A percentile compares a stretch with the other conserved stretches of the same genome.
These are phyloP conservation scores for Poeciliopsis turneri DNA, from an alignment of 2,797 vertebrate genomes.

Conservation along the genomic window DNA sequence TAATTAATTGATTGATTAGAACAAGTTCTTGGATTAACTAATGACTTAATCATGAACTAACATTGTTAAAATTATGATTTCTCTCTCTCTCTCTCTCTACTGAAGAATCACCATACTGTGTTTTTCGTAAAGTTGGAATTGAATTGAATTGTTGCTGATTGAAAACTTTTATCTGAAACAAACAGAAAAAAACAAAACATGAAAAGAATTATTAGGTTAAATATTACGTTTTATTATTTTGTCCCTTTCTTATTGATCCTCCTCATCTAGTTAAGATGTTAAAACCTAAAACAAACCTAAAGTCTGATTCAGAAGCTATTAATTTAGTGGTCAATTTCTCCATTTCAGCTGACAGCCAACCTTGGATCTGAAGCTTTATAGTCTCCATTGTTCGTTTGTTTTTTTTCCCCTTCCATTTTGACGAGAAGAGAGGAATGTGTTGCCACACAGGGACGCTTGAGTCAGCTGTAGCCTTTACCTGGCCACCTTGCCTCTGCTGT, in stretches of 20 bases:
- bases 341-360: conserved; percentile 35
- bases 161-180: neutral
- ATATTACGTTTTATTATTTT: neutral
- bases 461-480: conserved; percentile 25
- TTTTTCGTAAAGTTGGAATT: too few species aligned
- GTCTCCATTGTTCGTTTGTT: neutral
- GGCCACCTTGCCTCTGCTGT: conserved; percentile 5
- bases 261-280: neutral
- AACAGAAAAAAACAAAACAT: neutral
- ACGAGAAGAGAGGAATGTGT: conserved; percentile 22
- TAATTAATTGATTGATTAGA: too few species aligned
- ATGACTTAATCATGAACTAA: too few species aligned
- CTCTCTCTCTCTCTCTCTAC: too few species aligned
- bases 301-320: conserved; percentile 25
- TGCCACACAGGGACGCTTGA: conserved; percentile 19
- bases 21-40: too few species aligned
- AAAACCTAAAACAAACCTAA: conserved; percentile 12
- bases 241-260: neutral
- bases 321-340: conserved; percentile 22
- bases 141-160: too few species aligned
- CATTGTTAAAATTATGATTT: too few species aligned
- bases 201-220: neutral
- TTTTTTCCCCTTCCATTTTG: neutral
- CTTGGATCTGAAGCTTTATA: conserved; percentile 20
- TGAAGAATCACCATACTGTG: too few species aligned